These are phyloP conservation scores for Lapara coniferarum DNA, from an alignment of 2,888 invertebrate genomes.

Conservation along the genomic window DNA sequence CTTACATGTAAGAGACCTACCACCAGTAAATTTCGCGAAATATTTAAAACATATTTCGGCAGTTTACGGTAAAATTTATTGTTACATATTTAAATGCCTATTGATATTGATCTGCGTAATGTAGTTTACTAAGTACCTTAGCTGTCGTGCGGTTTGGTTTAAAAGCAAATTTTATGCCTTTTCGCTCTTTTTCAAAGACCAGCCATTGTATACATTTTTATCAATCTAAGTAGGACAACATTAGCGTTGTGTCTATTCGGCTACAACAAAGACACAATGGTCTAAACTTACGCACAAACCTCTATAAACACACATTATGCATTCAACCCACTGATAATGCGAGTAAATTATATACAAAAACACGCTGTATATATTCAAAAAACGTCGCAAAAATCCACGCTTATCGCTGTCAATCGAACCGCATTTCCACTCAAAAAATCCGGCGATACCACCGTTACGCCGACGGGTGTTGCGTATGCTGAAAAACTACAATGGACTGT, in stretches of 20 bases:
- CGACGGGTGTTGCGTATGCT: slow-evolving; percentile 18
- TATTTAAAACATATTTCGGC: too few relatives aligned
- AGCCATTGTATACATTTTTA: not conserved
- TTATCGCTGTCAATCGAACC: slow-evolving; percentile 18
- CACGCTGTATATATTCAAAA: slow-evolving; percentile 21
- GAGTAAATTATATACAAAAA: not conserved
- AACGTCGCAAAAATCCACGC: slow-evolving; percentile 26
- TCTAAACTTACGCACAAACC: not conserved
- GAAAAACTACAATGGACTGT: slow-evolving; percentile 38
- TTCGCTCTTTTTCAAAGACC: not conserved
- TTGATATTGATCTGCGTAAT: too few relatives aligned
- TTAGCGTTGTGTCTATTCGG: not conserved
- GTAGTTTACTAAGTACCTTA: too few relatives aligned
- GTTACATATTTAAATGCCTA: too few relatives aligned
- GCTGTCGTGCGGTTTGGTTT: too few relatives aligned
- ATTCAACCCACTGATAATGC: not conserved
- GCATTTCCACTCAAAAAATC: slow-evolving; percentile 8
- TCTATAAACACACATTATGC: slow-evolving; percentile 8
- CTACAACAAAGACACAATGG: not conserved
- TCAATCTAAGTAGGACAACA: not conserved
- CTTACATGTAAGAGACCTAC: too few relatives aligned
- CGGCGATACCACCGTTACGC: slow-evolving; percentile 13
- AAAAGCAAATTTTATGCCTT: not conserved
- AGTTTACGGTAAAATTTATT: not conserved
- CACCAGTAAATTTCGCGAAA: too few relatives aligned